Evolutionary conservation across 2,113 vertebrate species (phyloP).

Genomic region (Megaleporinus macrocephalus): DNA sequence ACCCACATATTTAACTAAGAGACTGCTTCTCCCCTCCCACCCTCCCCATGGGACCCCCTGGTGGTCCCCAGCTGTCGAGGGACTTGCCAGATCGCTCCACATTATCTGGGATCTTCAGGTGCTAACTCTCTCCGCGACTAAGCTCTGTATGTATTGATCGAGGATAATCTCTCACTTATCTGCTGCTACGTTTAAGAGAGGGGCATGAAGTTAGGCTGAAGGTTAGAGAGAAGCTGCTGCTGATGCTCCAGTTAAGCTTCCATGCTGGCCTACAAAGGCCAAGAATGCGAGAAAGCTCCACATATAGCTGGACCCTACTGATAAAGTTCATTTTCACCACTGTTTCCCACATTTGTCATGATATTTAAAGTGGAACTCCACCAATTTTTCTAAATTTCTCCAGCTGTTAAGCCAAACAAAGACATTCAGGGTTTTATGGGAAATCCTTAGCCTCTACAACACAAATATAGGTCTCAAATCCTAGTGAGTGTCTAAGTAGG

Average conservation of each 20-base stretch:
- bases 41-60: not conserved
- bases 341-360: too few species aligned
- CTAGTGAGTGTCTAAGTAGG: too few species aligned
- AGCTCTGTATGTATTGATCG: constrained; percentile 39
- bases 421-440: too few species aligned
- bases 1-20: not conserved
- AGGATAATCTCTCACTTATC: constrained; percentile 38
- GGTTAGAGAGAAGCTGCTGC: constrained; percentile 58
- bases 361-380: too few species aligned
- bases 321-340: too few species aligned
- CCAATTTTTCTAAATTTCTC: too few species aligned
- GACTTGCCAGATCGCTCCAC: constrained; percentile 4
- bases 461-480: too few species aligned
- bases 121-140: constrained; percentile 15
- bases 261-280: constrained; percentile 56
- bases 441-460: too few species aligned
- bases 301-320: too few species aligned
- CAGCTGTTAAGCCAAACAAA: too few species aligned
- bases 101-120: constrained; percentile 22
- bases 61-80: not conserved
- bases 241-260: too few species aligned
- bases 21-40: not conserved
- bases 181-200: constrained; percentile 5
- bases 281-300: not conserved
- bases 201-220: not conserved